Conservation (phyloP, 2,113 vertebrate genomes). For the Murina feae region DNA sequence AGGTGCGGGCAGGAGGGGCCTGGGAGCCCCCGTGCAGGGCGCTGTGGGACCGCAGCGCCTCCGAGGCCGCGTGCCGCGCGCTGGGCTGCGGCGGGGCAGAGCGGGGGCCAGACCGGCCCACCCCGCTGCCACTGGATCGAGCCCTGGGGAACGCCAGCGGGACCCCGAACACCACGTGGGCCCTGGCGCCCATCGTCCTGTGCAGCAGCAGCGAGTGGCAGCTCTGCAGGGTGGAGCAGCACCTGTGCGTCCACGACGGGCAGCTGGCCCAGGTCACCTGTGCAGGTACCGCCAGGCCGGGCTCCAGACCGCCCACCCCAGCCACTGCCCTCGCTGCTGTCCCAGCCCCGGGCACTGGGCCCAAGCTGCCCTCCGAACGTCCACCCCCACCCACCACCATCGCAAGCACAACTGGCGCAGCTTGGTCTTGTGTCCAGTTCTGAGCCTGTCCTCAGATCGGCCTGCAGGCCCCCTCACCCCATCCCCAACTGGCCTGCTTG, state of each 20-base stretch:
- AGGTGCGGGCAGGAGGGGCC: not conserved
- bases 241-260: fast-evolving
- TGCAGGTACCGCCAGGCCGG: slow-evolving; percentile 21
- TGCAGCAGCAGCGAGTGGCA: not conserved
- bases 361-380: not conserved
- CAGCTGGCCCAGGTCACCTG: slow-evolving; percentile 33
- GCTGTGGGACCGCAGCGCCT: fast-evolving
- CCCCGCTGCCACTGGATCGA: fast-evolving
- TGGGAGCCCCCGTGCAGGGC: slow-evolving; percentile 40
- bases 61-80: not conserved
- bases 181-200: not conserved
- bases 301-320: too few relatives aligned
- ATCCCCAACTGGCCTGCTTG: too few relatives aligned
- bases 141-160: not conserved
- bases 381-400: too few relatives aligned
- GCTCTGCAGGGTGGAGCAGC: not conserved
- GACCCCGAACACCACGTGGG: fast-evolving
- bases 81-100: slow-evolving; percentile 39
- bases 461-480: too few relatives aligned
- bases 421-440: not conserved
- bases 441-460: not conserved
- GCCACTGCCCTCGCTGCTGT: not conserved
- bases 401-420: not conserved
- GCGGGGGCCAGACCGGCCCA: fast-evolving
- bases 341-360: not conserved